phyloP scores from a whole-genome alignment of 2,113 vertebrate genomes.

The Excalfactoria chinensis region DNA sequence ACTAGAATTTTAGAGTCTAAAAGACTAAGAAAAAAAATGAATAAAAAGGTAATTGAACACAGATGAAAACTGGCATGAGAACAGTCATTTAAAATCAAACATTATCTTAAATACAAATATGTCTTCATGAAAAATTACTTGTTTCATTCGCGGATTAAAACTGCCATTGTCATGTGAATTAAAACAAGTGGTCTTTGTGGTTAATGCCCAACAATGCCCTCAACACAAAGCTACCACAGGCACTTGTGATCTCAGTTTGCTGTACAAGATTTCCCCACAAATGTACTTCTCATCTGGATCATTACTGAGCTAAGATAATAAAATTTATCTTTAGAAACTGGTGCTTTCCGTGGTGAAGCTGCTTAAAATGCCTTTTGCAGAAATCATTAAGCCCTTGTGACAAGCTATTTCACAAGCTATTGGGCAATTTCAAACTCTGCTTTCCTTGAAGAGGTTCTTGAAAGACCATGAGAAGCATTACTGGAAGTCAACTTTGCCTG shows the following conservation, averaged over 20 bases:
- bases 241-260: conserved; percentile 10
- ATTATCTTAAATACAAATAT: conserved; percentile 30
- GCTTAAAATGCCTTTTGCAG: conserved; percentile 47
- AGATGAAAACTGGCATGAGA: conserved; percentile 28
- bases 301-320: conserved; percentile 20
- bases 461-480: conserved; percentile 33
- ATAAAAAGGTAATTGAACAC: background rate
- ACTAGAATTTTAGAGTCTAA: conserved; percentile 15
- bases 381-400: conserved; percentile 54
- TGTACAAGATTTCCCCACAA: background rate
- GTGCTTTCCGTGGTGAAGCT: conserved; percentile 12
- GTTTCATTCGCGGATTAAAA: conserved; percentile 27
- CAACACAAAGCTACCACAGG: background rate
- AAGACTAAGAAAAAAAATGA: conserved; percentile 12
- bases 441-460: conserved; percentile 60
- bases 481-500: conserved; percentile 24
- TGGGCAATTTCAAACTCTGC: conserved; percentile 64
- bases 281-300: conserved; percentile 5
- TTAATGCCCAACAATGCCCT: background rate
- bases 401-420: conserved; percentile 68
- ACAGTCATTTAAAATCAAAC: conserved; percentile 32
- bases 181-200: conserved; percentile 27
- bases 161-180: conserved; percentile 6
- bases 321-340: conserved; percentile 16
- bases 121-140: conserved; percentile 21